phyloP scores from a whole-genome alignment of 2,113 vertebrate species.

The Cyanoderma ruficeps region DNA sequence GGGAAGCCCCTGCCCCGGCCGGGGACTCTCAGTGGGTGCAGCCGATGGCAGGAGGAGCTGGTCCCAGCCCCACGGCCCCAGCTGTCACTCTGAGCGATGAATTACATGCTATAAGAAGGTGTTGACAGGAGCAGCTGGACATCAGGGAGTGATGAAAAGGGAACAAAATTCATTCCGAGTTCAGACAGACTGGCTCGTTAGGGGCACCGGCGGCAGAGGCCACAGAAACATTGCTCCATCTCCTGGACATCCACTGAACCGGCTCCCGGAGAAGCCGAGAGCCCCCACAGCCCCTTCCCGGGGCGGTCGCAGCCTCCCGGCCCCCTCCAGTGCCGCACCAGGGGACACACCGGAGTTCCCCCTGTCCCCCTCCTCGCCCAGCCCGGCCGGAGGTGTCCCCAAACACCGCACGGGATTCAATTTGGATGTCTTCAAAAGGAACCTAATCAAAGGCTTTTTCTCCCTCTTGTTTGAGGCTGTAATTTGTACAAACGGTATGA shows the following conservation, averaged over 20 bases:
- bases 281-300: background rate
- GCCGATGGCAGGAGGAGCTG: conserved; percentile 86
- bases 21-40: conserved; percentile 75
- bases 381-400: background rate
- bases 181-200: conserved; percentile 82
- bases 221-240: conserved; percentile 72
- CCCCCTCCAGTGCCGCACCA: background rate
- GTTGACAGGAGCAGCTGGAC: conserved; percentile 99
- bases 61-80: conserved; percentile 87
- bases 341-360: too few relatives aligned
- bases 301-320: background rate
- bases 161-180: conserved; percentile 88
- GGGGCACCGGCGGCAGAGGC: conserved; percentile 58
- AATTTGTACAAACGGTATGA: conserved; percentile 9
- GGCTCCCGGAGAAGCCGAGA: background rate
- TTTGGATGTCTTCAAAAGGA: background rate
- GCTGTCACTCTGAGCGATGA: conserved; percentile 92
- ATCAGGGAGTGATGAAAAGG: conserved; percentile 92
- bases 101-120: conserved; percentile 94
- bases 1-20: conserved; percentile 52
- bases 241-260: conserved; percentile 62
- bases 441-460: conserved; percentile 12
- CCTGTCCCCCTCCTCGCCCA: background rate
- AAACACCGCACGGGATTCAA: background rate
- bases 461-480: conserved; percentile 13